Base-by-base conservation (phyloP, 2,113 vertebrate species). In the Kobus ellipsiprymnus region DNA sequence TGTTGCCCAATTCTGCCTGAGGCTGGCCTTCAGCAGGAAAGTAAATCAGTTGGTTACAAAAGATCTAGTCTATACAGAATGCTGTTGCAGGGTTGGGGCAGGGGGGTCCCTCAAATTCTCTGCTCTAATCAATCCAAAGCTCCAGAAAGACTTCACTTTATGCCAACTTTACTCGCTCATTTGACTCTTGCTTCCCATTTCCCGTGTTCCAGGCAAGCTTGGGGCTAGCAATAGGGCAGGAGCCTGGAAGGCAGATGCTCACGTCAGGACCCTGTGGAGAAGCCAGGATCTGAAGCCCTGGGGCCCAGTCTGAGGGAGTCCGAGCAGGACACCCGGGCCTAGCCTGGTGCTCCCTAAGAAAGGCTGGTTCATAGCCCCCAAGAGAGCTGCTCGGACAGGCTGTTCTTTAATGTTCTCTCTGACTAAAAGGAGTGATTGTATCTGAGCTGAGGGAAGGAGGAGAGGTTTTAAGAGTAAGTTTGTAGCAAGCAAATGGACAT, bases 1-100 rank as follows among this genome's bases (percentile, higher is more conserved):
- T 92, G 10, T 16, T 96, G 87, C 89, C 94, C 94, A 95, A 91
- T 95, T 97, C 97, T 87, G 94, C 97, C 97, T 29, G 33, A 71
- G 96, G 97, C 93, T 89, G 82, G 91, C 91, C 93, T 96, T 95
- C 85, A 93, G 93, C 59, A 57, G 94, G 90, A 83, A 97, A 96
- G 85, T 62, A 91, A 95, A 94, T 94, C 95, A 78, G 85, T 33
- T 30, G 82, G 86, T 97, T 96, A 97, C 55, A 71, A 94, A 97
- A 97, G 95, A 87, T 27, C 33, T 44, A 7, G 90, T 71, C 81
- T 71, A 44, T 17, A n/a, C 48, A 87, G 59, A 96, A 48, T 0
- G 29, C 82, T 29, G 11, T 3, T 60, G 15, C 5, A 0, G 78
- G 29, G 16, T 7, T 7, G 14, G 30, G 5, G 17, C 16, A 0